phyloP scores from a whole-genome alignment of 1,140 invertebrate genomes.

The Eufriesea mexicana region DNA sequence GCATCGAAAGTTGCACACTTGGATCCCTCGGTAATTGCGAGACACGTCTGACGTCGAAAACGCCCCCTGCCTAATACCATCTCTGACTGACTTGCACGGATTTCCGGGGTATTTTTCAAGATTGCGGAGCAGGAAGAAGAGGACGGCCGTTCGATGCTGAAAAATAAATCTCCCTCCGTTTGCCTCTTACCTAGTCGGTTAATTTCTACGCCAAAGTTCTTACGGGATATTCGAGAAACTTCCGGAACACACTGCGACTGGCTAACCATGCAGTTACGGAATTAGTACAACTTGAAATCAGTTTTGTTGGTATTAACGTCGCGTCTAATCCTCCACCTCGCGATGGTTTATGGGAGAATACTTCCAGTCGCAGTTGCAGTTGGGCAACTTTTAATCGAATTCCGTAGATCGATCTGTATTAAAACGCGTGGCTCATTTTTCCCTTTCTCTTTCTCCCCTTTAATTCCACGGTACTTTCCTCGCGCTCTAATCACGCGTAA shows the following conservation, averaged over 20 bases:
- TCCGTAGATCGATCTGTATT: neutral
- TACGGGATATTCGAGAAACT: neutral
- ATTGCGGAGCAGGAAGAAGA: too few species aligned
- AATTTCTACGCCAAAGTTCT: neutral
- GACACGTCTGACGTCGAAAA: neutral
- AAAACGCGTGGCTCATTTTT: too few species aligned
- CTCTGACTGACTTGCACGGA: too few species aligned
- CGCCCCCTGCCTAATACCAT: too few species aligned
- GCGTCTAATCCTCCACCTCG: neutral
- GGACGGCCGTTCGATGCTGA: neutral
- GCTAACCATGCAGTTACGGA: neutral
- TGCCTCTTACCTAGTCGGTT: neutral
- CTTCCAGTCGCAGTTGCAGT: neutral
- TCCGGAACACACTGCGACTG: neutral
- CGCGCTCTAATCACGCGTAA: neutral
- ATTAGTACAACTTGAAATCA: neutral
- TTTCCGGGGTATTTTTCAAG: too few species aligned
- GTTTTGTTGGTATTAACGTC: slow-evolving; percentile 13
- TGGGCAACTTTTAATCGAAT: slow-evolving; percentile 40
- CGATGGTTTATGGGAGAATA: too few species aligned
- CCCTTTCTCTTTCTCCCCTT: neutral
- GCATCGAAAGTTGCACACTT: neutral
- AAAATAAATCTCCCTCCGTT: neutral
- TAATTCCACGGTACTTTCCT: neutral
- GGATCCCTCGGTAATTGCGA: neutral